Conservation (phyloP, 1,140 invertebrate genomes). For the Sarcophaga bullata region DNA sequence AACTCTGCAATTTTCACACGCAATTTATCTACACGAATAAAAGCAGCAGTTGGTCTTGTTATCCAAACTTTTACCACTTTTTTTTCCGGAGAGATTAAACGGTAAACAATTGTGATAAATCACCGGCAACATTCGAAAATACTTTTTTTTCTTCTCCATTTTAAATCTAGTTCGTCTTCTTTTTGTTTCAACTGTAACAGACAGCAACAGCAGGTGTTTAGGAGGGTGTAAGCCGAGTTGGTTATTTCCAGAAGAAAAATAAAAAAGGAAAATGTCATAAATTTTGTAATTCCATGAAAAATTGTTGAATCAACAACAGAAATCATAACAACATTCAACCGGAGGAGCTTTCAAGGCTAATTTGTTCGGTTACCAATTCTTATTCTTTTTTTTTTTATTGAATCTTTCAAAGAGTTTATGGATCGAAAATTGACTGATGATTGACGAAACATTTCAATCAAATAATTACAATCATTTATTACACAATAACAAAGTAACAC, state of each 20-base stretch:
- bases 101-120: slow-evolving; percentile 39
- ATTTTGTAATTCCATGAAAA: not conserved
- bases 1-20: not conserved
- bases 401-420: too few relatives aligned
- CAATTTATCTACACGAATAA: not conserved
- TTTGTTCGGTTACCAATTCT: too few relatives aligned
- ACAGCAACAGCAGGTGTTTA: too few relatives aligned
- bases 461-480: too few relatives aligned
- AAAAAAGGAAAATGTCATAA: not conserved
- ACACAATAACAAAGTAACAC: too few relatives aligned
- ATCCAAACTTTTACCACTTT: not conserved
- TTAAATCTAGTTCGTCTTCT: not conserved
- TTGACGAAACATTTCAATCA: too few relatives aligned
- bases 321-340: not conserved
- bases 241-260: too few relatives aligned
- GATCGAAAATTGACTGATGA: too few relatives aligned
- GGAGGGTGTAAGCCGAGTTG: too few relatives aligned
- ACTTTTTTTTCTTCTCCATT: not conserved
- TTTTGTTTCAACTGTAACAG: too few relatives aligned
- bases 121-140: slow-evolving; percentile 4
- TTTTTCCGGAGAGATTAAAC: not conserved
- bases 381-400: too few relatives aligned
- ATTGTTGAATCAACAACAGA: not conserved
- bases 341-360: too few relatives aligned
- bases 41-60: not conserved